Evolutionary conservation across 1,140 invertebrate species (phyloP), one percentile per base, ranked within the genome.

Genomic region (Solenopsis invicta): DNA sequence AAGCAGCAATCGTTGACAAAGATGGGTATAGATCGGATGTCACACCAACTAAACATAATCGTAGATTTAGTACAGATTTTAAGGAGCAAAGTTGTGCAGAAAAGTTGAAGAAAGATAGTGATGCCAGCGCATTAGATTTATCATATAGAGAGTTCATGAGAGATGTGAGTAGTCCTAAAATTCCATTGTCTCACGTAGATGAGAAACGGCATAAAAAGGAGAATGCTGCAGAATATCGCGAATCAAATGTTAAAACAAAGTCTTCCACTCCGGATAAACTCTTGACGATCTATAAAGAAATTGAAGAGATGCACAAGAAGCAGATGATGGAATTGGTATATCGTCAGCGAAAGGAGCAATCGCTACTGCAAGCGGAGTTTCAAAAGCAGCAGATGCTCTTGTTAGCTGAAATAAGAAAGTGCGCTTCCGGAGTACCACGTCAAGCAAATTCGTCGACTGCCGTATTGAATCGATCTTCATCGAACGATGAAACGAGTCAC

Each of bases 241-340:
- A 87, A 8, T 75, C 88, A 21, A 24, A 18, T 5, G 62, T 77
- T 8, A 92, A 91, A 69, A 78, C 16, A 16, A 93, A 92, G 50
- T 88, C 92, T 64, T 86, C 82, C 45, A 93, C 93, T 0, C 93
- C 95, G 9, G 93, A 95, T 9, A 95, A 95, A 88, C 90, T 96
- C 37, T 59, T 95, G 62, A 86, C 87, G n/a, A 91, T 95, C 45
- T 95, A 96, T 56, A 93, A 95, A 76, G 96, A 96, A 89, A 96
- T 97, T 87, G 96, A 97, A 90, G 96, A 96, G 64, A 95, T 96
- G 80, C 96, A 97, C 86, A 94, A 96, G n/a, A 94, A 94, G 45
- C 96, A 97, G 92, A 96, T 97, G 96, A 92, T 93, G 0, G 96
- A 95, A 54, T 88, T 97, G 64, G 93, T 97, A 5, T 95, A 96